phyloP scores from a whole-genome alignment of 1,140 invertebrate genomes.

The Drosophila santomea region DNA sequence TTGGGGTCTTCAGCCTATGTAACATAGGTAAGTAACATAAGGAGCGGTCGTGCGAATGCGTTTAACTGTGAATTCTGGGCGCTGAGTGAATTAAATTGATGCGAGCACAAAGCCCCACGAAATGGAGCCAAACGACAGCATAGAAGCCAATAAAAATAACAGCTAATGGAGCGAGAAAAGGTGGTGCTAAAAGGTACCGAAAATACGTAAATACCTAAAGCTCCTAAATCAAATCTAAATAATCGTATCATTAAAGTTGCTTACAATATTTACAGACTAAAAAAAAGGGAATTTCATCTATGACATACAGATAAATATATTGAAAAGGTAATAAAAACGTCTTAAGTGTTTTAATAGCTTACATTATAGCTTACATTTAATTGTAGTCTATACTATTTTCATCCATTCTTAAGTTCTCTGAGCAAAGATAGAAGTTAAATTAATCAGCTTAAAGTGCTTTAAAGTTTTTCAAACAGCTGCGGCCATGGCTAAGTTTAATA shows the following conservation, averaged over 20 bases:
- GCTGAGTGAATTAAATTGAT: conserved; percentile 76
- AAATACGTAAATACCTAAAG: background rate
- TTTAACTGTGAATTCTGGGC: conserved; percentile 65
- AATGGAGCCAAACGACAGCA: conserved; percentile 5
- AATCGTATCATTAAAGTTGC: background rate
- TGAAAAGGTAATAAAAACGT: too few species aligned
- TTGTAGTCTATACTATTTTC: too few species aligned
- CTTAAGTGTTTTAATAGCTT: too few species aligned
- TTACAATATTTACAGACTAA: too few species aligned
- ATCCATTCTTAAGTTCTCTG: too few species aligned
- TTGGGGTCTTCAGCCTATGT: conserved; percentile 18
- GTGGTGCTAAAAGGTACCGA: background rate
- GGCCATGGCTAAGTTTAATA: background rate
- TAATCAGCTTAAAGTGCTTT: background rate
- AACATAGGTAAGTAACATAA: conserved; percentile 6
- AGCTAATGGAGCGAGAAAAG: conserved; percentile 33
- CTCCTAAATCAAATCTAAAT: conserved; percentile 2
- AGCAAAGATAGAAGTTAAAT: background rate
- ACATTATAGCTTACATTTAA: too few species aligned
- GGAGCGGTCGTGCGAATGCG: conserved; percentile 69
- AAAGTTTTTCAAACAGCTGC: conserved; percentile 1
- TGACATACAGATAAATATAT: too few species aligned
- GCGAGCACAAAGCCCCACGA: conserved; percentile 27
- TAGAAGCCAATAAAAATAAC: conserved; percentile 20
- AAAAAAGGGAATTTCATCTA: too few species aligned